Conservation (phyloP, 1,140 invertebrate genomes). For the Bombus terrestris region DNA sequence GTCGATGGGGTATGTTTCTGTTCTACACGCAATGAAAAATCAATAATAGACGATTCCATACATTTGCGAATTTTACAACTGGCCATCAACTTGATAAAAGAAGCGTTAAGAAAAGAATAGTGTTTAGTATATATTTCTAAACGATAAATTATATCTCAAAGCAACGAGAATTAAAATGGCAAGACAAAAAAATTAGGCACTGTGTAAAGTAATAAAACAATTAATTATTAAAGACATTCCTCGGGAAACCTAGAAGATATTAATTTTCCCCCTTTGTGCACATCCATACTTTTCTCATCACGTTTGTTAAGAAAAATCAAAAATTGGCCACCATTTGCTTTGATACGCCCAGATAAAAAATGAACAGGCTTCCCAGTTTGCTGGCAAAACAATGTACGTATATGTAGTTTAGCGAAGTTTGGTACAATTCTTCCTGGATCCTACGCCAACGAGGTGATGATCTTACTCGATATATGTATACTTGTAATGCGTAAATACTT, state of each 20-base stretch:
- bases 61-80: not conserved
- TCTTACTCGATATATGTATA: no score
- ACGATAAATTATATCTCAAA: not conserved
- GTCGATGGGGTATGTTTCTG: slow-evolving; percentile 66
- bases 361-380: slow-evolving; percentile 51
- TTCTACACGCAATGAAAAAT: slow-evolving; percentile 52
- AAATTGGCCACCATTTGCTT: slow-evolving; percentile 24
- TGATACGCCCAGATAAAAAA: slow-evolving; percentile 56
- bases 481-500: no score
- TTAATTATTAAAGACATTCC: slow-evolving; percentile 45
- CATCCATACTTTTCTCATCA: slow-evolving; percentile 1
- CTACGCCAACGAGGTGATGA: no score
- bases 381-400: not conserved
- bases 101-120: not conserved
- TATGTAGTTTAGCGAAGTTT: no score
- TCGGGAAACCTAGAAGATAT: not conserved
- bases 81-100: not conserved
- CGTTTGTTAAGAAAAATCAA: slow-evolving; percentile 69
- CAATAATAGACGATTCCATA: no score
- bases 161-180: not conserved
- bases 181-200: not conserved
- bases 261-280: not conserved
- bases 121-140: not conserved
- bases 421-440: no score
- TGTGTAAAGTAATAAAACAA: not conserved